Percentiles rank a stretch among this genome's conserved stretches.
phyloP scores from a whole-genome alignment of 2,797 vertebrate genomes.

The Sebastiscus albofasciatus region DNA sequence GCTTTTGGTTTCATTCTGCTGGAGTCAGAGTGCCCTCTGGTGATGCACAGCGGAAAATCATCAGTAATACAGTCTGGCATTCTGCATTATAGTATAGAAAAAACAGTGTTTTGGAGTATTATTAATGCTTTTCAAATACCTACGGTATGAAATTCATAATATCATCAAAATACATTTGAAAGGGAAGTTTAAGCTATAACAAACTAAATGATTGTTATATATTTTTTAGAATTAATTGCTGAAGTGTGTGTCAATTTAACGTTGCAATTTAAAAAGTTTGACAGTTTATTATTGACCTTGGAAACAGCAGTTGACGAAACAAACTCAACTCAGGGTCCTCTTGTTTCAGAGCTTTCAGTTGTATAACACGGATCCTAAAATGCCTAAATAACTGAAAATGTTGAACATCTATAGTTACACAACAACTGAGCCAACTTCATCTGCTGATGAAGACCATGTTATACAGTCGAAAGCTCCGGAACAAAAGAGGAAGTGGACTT shows the following conservation, averaged over 20 bases:
- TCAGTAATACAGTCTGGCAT: too few species aligned
- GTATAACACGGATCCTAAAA: neutral
- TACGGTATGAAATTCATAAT: neutral
- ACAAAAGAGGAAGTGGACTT: neutral
- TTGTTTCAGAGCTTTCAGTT: neutral
- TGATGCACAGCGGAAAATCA: neutral
- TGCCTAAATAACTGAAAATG: accelerated
- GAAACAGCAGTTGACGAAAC: neutral
- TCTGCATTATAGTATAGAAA: neutral
- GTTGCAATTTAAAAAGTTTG: too few species aligned
- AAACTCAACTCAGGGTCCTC: neutral
- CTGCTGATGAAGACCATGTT: neutral
- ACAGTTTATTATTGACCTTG: neutral
- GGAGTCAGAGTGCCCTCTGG: constrained; percentile 40
- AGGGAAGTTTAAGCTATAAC: neutral
- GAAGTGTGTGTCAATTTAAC: neutral
- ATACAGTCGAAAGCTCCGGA: neutral
- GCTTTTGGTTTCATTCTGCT: neutral
- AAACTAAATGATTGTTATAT: too few species aligned
- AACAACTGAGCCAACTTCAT: neutral
- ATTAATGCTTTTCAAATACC: neutral
- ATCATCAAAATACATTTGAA: neutral
- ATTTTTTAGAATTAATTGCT: neutral
- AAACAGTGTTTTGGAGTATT: too few species aligned
- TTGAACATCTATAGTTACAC: neutral